Evolutionary conservation across 2,113 vertebrate species (phyloP), one percentile per base, ranked within the genome.

Genomic region (Brienomyrus longianalis): DNA sequence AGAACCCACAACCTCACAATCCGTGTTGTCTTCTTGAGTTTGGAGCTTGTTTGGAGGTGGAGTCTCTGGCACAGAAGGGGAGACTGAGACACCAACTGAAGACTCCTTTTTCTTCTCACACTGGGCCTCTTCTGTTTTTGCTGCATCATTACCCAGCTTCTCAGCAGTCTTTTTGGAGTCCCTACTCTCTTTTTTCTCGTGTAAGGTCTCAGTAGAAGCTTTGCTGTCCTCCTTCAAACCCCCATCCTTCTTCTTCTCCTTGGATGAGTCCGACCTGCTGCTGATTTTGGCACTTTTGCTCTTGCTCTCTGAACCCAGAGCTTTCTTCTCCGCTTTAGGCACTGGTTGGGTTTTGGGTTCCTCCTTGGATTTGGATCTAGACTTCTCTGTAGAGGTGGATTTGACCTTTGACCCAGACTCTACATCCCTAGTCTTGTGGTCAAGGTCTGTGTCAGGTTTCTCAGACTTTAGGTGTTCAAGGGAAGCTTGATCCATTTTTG

Each of bases 211-310:
- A 13, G 97, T 97, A 0, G 91, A 39, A 45, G 92, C 95, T 83
- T 90, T 93, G 39, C 31, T 93, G 10, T 97, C 96, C 2, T 98
- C 97, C 89, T 96, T 99, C 1, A n/a, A n/a, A 47, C n/a, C 91
- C 10, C 88, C 94, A 8, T 95, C 94, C 91, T 95, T 98, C 91
- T 94, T 98, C 90, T 93, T 90, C 31, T 98, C 97, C 90, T 97
- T 95, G 92, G 91, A 89, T 88, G 88, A 21, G 39, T 96, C 95
- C 0, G 88, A 51, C 92, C 94, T 95, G 90, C 90, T 48, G 84
- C 91, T n/a, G 0, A 95, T 91, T 31, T 95, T 95, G 83, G 92
- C 87, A 39, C 87, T 95, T 91, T 94, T 95, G 91, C 92, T 95
- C 94, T 94, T 97, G 84, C 95, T 94, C 43, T 96, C 95, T 13